These are phyloP conservation scores for Phataginus tetradactyla DNA, from an alignment of 2,797 vertebrate genomes.

Conservation along the genomic window DNA sequence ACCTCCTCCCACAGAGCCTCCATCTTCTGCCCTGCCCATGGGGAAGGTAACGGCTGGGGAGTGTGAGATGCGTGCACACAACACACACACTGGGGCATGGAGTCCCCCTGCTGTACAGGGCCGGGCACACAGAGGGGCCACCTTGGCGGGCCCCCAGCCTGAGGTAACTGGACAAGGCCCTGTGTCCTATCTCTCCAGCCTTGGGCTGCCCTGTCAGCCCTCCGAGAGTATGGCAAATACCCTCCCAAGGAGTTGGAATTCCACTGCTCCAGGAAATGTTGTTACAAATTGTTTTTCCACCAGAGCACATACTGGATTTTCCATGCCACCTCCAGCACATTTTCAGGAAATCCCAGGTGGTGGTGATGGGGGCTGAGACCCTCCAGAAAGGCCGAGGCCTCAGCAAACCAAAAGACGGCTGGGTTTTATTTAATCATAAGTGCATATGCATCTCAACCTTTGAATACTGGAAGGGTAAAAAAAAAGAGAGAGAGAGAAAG, in stretches of 20 bases:
- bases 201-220: conserved; percentile 70
- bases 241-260: conserved; percentile 81
- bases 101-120: no score
- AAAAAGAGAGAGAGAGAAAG: neutral
- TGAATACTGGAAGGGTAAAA: conserved; percentile 42
- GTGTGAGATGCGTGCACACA: neutral
- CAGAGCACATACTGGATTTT: conserved; percentile 81
- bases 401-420: conserved; percentile 44
- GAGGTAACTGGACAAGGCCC: neutral
- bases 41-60: neutral
- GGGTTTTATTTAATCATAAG: conserved; percentile 76
- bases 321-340: conserved; percentile 77
- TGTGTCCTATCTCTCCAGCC: neutral
- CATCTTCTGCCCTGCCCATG: rapidly evolving
- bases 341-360: conserved; percentile 82
- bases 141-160: neutral
- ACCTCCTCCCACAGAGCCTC: neutral
- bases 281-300: conserved; percentile 86
- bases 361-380: conserved; percentile 60
- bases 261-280: conserved; percentile 85
- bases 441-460: conserved; percentile 59
- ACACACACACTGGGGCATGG: neutral
- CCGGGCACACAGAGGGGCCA: neutral
- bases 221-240: conserved; percentile 78
- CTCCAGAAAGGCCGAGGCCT: conserved; percentile 70